These are phyloP conservation scores for Dysmachus trigonus DNA, from an alignment of 2,888 invertebrate genomes.

Conservation along the genomic window DNA sequence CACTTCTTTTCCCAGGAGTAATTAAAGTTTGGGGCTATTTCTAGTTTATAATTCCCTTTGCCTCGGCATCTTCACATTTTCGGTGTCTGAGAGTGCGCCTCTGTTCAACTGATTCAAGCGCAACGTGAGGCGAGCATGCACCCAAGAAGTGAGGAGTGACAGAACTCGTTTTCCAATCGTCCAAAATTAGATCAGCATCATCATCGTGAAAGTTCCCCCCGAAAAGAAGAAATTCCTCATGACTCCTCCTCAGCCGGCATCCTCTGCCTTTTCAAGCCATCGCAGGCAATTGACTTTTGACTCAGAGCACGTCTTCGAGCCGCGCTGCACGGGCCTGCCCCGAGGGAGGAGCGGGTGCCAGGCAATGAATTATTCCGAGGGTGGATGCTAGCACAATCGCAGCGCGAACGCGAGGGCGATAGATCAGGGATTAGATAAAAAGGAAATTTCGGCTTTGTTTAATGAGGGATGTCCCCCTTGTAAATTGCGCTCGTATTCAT, in stretches of 20 bases:
- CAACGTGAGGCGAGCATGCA: not conserved
- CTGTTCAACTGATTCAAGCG: not conserved
- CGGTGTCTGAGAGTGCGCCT: not conserved
- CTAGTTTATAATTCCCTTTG: not conserved
- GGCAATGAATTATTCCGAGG: not conserved
- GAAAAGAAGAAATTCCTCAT: not conserved
- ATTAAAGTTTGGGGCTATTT: not conserved
- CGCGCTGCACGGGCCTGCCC: not conserved
- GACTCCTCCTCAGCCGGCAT: not conserved
- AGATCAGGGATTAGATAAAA: not conserved
- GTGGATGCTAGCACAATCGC: not conserved
- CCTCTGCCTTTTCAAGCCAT: not conserved
- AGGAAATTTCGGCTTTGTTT: not conserved
- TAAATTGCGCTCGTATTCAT: not conserved
- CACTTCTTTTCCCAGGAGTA: not conserved
- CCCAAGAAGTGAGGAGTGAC: not conserved
- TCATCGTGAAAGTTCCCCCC: not conserved
- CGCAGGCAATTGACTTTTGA: not conserved
- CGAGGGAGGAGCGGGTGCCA: not conserved
- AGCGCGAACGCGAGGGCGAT: not conserved
- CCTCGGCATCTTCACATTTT: not conserved
- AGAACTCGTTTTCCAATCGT: not conserved
- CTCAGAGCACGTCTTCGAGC: not conserved
- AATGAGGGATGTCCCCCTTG: not conserved
- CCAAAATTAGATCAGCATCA: not conserved